Base-by-base conservation (phyloP, 1,140 invertebrate genomes). In the Cherax quadricarinatus region DNA sequence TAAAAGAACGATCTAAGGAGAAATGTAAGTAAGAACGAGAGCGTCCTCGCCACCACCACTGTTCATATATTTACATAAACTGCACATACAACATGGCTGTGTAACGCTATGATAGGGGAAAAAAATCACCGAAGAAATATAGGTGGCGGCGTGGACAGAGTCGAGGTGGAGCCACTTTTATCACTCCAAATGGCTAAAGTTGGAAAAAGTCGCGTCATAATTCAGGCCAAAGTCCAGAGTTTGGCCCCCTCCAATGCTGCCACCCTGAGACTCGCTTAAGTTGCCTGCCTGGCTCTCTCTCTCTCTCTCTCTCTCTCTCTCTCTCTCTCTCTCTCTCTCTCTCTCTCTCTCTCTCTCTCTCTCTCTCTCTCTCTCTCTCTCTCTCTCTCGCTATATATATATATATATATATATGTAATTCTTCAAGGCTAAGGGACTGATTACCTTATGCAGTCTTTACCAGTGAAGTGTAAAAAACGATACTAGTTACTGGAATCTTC, bases 101-200 rank as follows among this genome's bases (percentile, higher is more conserved):
- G 30, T 41, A 41, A 41, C 30, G 30, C 30, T 66, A 66, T 66
- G 14, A 66, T 66, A 21, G 12, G 16, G 16, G 24, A 30, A 75
- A 75, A 75, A 75, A 75, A 75, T 75, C 4, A 75, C 24, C 24
- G 16, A 81, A 88, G 79, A 82, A 89, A 89, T 89, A 82, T 82
- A 89, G 88, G 53, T 80, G 62, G 80, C 57, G n/a, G 30, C 88
- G 88, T 89, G 57, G 88, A 89, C 88, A 89, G 88, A 70, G 79
- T 89, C 51, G 62, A 60, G 30, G 16, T 16, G 62, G n/a, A 24
- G 60, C n/a, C 66, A 62, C 81, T 66, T 90, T 90, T 90, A 90
- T 90, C 88, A 90, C 88, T 60, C 88, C 88, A 90, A 90, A 90
- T 90, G 88, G 88, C 88, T 21, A 85, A 90, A 90, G 88, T 90